Evolutionary conservation across 2,797 vertebrate species (phyloP), one percentile per base, ranked within the genome.

Genomic region (Macroramphosus scolopax): DNA sequence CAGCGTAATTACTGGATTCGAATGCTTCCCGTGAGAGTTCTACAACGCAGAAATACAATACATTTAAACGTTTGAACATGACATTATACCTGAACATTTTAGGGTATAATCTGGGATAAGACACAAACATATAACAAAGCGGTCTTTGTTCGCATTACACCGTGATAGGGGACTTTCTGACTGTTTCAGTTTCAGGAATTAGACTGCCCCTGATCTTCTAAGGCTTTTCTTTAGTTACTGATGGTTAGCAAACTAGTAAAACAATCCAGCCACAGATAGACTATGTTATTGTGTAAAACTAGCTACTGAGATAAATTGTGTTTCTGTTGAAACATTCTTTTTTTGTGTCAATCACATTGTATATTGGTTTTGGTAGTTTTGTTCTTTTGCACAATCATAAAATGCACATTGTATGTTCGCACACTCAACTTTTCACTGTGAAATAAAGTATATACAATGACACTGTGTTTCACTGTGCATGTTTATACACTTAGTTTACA

Each of bases 141-240:
- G 9, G 1, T 0, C 5, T 0, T 6, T 42, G 8, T 38, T 40
- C 1, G 3, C 28, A 2, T 32, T 28, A 13, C 33, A 18, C 10
- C 2, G 22, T 51, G 8, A 12, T 13, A n/a, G 17, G 13, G 34
- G 57, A 32, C 36, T 20, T 46, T 26, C 49, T 52, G 57, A 58
- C 51, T 73, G 8, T 6, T 55, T 46, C 33, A 22, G 33, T 34
- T 65, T 57, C 83, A 79, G 84, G 79, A 81, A 80, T 35, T 88
- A 88, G 86, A 68, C 86, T 0, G 60, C 1, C n/a, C 68, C 78
- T 20, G 35, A 26, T 43, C 53, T 39, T 61, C 32, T 50, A 63
- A 70, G 33, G 69, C 26, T 42, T 55, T 54, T 6, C 34, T 48
- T 54, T 54, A 72, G 63, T 74, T 18, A 16, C 41, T 41, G 6